Evolutionary conservation across 2,113 vertebrate species (phyloP).

Genomic region (Neogobius melanostomus): DNA sequence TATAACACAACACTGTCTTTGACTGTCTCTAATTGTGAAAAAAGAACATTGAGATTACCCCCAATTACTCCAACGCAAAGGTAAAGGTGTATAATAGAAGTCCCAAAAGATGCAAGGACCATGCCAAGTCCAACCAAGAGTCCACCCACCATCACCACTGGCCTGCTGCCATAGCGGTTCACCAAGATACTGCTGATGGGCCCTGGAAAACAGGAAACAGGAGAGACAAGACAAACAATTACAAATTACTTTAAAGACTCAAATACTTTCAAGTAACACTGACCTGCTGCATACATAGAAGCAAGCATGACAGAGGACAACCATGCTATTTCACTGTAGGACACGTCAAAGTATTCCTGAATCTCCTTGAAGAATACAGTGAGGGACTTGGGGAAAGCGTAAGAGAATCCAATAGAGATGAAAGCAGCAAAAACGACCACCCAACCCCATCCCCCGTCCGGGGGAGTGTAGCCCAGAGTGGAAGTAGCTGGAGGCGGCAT

Average conservation of each 20-base stretch:
- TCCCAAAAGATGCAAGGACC: conserved; percentile 81
- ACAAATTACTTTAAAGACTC: not conserved
- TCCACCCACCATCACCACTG: conserved; percentile 81
- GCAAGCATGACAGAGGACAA: conserved; percentile 83
- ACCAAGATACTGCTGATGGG: conserved; percentile 82
- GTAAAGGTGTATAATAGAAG: conserved; percentile 81
- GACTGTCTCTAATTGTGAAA: not conserved
- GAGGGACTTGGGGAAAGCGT: conserved; percentile 83
- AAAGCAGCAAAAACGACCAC: conserved; percentile 75
- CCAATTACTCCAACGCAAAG: conserved; percentile 82
- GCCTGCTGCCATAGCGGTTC: conserved; percentile 82
- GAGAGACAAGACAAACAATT: not conserved
- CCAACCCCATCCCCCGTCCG: conserved; percentile 84
- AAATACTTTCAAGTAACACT: conserved; percentile 37
- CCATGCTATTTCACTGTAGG: conserved; percentile 82
- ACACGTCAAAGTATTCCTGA: conserved; percentile 84
- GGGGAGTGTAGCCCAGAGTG: conserved; percentile 71
- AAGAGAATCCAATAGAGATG: conserved; percentile 82
- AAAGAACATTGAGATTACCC: conserved; percentile 61
- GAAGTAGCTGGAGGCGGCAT: conserved; percentile 63
- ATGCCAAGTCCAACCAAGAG: conserved; percentile 75
- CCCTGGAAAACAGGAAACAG: conserved; percentile 61
- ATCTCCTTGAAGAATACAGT: conserved; percentile 88
- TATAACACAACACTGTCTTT: not conserved
- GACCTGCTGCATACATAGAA: conserved; percentile 81